Conservation (phyloP, 1,140 invertebrate genomes). For the Coboldia fuscipes region DNA sequence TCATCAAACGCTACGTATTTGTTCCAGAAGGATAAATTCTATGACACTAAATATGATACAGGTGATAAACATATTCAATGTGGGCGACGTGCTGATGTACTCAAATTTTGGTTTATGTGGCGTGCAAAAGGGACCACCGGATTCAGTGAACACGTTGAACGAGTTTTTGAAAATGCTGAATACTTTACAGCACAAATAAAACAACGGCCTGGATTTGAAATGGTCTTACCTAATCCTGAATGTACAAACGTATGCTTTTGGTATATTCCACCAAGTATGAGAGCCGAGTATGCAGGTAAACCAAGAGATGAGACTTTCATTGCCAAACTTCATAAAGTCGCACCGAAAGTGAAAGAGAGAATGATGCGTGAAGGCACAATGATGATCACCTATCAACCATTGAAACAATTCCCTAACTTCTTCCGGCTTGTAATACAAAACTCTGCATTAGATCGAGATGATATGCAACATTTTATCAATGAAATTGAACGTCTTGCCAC, state of each 20-base stretch:
- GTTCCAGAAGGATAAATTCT: conserved; percentile 93
- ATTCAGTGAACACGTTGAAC: conserved; percentile 58
- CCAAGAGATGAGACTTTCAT: conserved; percentile 35
- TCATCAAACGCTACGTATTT: conserved; percentile 66
- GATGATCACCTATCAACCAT: conserved; percentile 88
- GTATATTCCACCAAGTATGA: conserved; percentile 68
- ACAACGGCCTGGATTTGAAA: conserved; percentile 36
- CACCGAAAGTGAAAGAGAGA: conserved; percentile 75
- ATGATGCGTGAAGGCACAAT: conserved; percentile 90
- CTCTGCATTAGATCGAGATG: conserved; percentile 51
- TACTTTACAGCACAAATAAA: conserved; percentile 48
- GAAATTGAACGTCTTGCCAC: conserved; percentile 66
- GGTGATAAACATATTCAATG: conserved; percentile 83
- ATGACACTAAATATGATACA: conserved; percentile 75
- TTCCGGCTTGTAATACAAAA: conserved; percentile 87
- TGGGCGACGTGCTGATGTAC: conserved; percentile 78
- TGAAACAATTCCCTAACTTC: conserved; percentile 64
- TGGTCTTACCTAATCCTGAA: conserved; percentile 61
- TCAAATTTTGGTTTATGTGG: conserved; percentile 98
- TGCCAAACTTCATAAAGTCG: conserved; percentile 54
- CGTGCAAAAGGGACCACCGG: conserved; percentile 76
- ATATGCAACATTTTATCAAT: conserved; percentile 69
- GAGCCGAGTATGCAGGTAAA: conserved; percentile 20
- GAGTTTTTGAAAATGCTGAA: conserved; percentile 47
- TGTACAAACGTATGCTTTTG: conserved; percentile 92